phyloP scores from a whole-genome alignment of 2,888 invertebrate species.

The Cataglyphis rosenhaueri region DNA sequence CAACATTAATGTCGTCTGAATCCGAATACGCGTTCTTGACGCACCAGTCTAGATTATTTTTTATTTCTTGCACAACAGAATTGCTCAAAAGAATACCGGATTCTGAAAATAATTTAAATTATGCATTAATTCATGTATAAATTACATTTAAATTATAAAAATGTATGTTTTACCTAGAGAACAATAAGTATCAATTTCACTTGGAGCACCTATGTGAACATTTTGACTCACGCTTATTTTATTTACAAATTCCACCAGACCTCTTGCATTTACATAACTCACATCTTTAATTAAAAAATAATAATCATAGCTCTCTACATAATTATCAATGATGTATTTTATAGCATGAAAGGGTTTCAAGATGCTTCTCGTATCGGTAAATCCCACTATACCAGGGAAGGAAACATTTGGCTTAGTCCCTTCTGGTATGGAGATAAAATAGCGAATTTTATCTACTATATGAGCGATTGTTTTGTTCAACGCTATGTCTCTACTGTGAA shows the following conservation, averaged over 20 bases:
- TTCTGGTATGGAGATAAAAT: constrained; percentile 89
- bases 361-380: constrained; percentile 92
- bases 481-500: constrained; percentile 91
- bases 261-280: constrained; percentile 93
- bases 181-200: constrained; percentile 89
- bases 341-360: constrained; percentile 94
- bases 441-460: constrained; percentile 93
- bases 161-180: constrained; percentile 87
- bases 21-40: constrained; percentile 94
- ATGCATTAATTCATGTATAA: not conserved
- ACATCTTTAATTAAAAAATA: constrained; percentile 95
- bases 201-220: constrained; percentile 92
- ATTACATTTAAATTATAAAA: constrained; percentile 51
- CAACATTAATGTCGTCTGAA: constrained; percentile 94
- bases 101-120: constrained; percentile 86
- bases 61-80: constrained; percentile 92
- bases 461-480: constrained; percentile 96
- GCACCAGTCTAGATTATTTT: constrained; percentile 94
- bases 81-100: constrained; percentile 95
- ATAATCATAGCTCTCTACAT: constrained; percentile 96
- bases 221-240: constrained; percentile 94
- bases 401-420: constrained; percentile 86
- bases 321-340: constrained; percentile 96
- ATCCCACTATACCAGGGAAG: constrained; percentile 92
- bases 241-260: constrained; percentile 90